Percentiles rank a stretch among this genome's conserved stretches.
Evolutionary conservation across 2,888 invertebrate genomes (phyloP).

Genomic region (Pharmacophagus antenor): DNA sequence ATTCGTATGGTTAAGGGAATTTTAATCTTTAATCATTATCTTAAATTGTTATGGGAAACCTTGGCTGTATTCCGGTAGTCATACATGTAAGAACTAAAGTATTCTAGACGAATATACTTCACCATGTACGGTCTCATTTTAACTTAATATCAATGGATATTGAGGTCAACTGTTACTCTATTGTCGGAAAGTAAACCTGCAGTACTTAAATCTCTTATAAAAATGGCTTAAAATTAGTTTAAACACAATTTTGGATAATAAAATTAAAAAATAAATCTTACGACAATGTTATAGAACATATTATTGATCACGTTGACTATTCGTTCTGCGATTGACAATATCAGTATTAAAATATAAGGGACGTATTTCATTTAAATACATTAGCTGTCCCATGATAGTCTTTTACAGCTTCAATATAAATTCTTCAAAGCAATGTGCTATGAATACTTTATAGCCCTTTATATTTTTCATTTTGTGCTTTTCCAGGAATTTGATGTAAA

Average conservation of each 20-base stretch:
- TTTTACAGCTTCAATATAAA: constrained; percentile 31
- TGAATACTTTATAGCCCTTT: constrained; percentile 23
- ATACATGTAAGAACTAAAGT: not conserved
- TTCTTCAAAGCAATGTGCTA: constrained; percentile 15
- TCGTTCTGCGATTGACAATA: not conserved
- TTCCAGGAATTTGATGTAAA: constrained; percentile 9
- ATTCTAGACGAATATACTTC: too few species aligned
- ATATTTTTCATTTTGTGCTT: constrained; percentile 9
- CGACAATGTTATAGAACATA: too few species aligned
- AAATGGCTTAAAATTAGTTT: too few species aligned
- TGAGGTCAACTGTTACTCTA: not conserved
- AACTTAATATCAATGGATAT: not conserved
- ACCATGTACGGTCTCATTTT: not conserved
- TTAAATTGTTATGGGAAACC: too few species aligned
- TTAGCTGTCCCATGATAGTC: constrained; percentile 34
- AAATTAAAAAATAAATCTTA: too few species aligned
- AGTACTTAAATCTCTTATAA: too few species aligned
- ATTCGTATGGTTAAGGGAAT: too few species aligned
- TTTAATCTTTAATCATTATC: too few species aligned
- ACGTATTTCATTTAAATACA: constrained; percentile 45
- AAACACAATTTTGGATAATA: too few species aligned
- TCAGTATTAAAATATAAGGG: constrained; percentile 23
- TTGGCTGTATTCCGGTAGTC: not conserved
- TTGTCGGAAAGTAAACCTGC: not conserved
- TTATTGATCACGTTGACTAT: too few species aligned